A percentile compares a stretch with the other conserved stretches of the same genome.
These are phyloP conservation scores for Heteromurus nitidus DNA, from an alignment of 2,888 invertebrate species.

Conservation along the genomic window DNA sequence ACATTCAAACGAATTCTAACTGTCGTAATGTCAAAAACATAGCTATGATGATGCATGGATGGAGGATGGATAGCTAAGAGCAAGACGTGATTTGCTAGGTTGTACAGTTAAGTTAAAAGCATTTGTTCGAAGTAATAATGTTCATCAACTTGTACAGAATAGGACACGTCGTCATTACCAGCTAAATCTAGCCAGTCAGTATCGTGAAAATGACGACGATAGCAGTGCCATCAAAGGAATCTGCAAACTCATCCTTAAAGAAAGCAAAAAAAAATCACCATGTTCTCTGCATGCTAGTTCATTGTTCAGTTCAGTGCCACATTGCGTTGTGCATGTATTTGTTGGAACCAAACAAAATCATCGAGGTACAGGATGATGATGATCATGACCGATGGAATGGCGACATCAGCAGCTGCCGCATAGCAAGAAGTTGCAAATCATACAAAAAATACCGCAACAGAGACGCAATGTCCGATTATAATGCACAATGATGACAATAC, in stretches of 20 bases:
- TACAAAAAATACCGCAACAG: slow-evolving; percentile 29
- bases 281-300: slow-evolving; percentile 26
- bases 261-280: slow-evolving; percentile 28
- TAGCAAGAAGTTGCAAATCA: neutral
- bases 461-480: neutral
- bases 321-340: slow-evolving; percentile 5
- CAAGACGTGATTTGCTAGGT: slow-evolving; percentile 1
- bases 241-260: slow-evolving; percentile 38
- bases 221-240: slow-evolving; percentile 38
- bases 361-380: neutral
- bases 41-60: neutral
- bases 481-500: neutral
- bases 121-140: slow-evolving; percentile 14
- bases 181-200: neutral
- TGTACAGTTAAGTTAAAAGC: slow-evolving; percentile 26
- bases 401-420: slow-evolving; percentile 9
- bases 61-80: neutral
- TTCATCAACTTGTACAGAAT: slow-evolving; percentile 24
- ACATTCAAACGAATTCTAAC: slow-evolving; percentile 32
- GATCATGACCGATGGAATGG: slow-evolving; percentile 19
- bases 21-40: slow-evolving; percentile 40
- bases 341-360: neutral
- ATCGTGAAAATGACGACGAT: slow-evolving; percentile 41
- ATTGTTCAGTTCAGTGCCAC: slow-evolving; percentile 38
- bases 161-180: slow-evolving; percentile 29